phyloP scores from a whole-genome alignment of 1,140 invertebrate genomes.

The Drosophila neocordata region DNA sequence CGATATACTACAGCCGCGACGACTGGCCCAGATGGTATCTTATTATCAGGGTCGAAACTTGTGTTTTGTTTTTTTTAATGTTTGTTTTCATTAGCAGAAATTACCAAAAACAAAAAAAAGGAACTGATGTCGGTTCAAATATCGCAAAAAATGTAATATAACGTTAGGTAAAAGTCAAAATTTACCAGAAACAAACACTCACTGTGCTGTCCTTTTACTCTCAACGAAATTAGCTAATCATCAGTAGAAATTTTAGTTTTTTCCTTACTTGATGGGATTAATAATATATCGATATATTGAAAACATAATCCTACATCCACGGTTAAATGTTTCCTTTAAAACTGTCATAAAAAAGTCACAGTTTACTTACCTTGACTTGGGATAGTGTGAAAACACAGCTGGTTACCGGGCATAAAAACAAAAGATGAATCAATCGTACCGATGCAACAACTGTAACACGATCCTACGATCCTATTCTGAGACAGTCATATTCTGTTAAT shows the following conservation, averaged over 20 bases:
- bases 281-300: too few relatives aligned
- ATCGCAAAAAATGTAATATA: not conserved
- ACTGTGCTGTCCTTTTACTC: too few relatives aligned
- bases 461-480: conserved; percentile 47
- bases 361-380: conserved; percentile 45
- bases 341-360: not conserved
- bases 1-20: conserved; percentile 29
- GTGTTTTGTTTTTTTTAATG: not conserved
- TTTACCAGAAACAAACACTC: too few relatives aligned
- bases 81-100: conserved; percentile 21
- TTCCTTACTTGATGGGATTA: too few relatives aligned
- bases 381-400: conserved; percentile 68
- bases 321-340: not conserved
- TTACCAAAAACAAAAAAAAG: conserved; percentile 3
- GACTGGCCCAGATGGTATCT: conserved; percentile 27
- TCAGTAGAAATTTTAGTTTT: too few relatives aligned
- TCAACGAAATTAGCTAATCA: too few relatives aligned
- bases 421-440: conserved; percentile 45
- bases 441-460: conserved; percentile 46
- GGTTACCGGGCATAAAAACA: conserved; percentile 40
- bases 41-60: conserved; percentile 1
- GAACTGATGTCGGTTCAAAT: too few relatives aligned
- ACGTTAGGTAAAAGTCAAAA: not conserved
- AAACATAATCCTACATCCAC: too few relatives aligned
- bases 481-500: conserved; percentile 11